phyloP scores from a whole-genome alignment of 1,140 invertebrate species.

The Drosophila nebulosa region DNA sequence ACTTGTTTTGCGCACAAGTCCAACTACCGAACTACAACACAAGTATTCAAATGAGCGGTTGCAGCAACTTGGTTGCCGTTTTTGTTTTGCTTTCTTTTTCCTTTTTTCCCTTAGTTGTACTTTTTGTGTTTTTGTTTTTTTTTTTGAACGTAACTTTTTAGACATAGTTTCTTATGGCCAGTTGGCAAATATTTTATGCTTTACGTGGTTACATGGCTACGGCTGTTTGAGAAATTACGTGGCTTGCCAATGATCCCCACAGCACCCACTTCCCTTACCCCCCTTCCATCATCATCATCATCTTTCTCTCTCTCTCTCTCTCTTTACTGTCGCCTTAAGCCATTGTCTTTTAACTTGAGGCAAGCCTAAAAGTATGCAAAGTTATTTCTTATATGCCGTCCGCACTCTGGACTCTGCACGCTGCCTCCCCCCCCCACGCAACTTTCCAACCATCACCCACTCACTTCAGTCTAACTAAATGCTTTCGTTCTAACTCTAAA shows the following conservation, averaged over 20 bases:
- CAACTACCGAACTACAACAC: constrained; percentile 19
- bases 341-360: constrained; percentile 64
- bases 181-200: constrained; percentile 73
- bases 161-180: constrained; percentile 61
- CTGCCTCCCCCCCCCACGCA: constrained; percentile 5
- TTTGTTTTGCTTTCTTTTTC: constrained; percentile 22
- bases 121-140: constrained; percentile 27
- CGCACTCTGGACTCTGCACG: constrained; percentile 7
- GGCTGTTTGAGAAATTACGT: constrained; percentile 78
- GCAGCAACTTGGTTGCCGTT: constrained; percentile 53
- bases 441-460: constrained; percentile 21
- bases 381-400: constrained; percentile 58
- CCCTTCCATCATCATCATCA: no score
- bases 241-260: constrained; percentile 31
- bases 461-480: constrained; percentile 27
- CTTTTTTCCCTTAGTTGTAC: background rate
- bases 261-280: background rate
- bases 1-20: constrained; percentile 49
- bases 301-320: constrained; percentile 23
- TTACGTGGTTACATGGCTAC: constrained; percentile 64
- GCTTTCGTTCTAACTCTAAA: constrained; percentile 52
- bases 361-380: constrained; percentile 73
- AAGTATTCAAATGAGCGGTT: constrained; percentile 71
- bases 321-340: background rate
- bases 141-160: constrained; percentile 51